A percentile compares a stretch with the other conserved stretches of the same genome.
These are phyloP conservation scores for Uria lomvia DNA, from an alignment of 2,113 vertebrate species.

Conservation along the genomic window DNA sequence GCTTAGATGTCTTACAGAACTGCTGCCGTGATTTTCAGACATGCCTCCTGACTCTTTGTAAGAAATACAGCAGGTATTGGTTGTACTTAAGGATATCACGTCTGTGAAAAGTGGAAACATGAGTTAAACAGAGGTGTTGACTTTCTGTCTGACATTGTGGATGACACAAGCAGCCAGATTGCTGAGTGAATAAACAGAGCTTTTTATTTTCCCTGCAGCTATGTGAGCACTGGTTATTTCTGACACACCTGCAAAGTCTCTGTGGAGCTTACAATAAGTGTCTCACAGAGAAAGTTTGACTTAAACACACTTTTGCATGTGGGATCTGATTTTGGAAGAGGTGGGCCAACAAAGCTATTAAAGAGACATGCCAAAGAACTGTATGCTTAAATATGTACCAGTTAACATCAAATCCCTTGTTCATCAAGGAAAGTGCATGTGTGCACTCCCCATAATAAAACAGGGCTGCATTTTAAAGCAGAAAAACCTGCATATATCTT, in stretches of 20 bases:
- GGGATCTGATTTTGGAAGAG: background rate
- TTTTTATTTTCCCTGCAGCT: background rate
- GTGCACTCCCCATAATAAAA: background rate
- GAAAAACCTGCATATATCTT: background rate
- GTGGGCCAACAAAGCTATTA: background rate
- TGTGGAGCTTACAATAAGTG: background rate
- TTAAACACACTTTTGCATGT: background rate
- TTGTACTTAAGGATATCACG: constrained; percentile 1
- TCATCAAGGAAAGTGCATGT: background rate
- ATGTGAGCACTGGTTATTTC: background rate
- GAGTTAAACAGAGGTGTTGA: constrained; percentile 17
- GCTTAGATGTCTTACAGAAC: background rate
- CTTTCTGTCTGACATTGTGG: background rate
- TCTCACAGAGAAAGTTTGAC: background rate
- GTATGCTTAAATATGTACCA: background rate
- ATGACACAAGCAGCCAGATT: background rate
- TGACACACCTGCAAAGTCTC: constrained; percentile 34
- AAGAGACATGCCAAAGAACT: background rate
- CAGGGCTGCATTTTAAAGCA: background rate
- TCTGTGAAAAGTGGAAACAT: constrained; percentile 2
- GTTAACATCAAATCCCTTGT: background rate
- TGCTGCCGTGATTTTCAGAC: background rate
- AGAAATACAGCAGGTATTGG: constrained; percentile 13
- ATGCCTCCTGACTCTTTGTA: background rate
- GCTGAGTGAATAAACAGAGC: constrained; percentile 32